Conservation (phyloP, 1,140 invertebrate species). For the Brachionus koreanus region DNA sequence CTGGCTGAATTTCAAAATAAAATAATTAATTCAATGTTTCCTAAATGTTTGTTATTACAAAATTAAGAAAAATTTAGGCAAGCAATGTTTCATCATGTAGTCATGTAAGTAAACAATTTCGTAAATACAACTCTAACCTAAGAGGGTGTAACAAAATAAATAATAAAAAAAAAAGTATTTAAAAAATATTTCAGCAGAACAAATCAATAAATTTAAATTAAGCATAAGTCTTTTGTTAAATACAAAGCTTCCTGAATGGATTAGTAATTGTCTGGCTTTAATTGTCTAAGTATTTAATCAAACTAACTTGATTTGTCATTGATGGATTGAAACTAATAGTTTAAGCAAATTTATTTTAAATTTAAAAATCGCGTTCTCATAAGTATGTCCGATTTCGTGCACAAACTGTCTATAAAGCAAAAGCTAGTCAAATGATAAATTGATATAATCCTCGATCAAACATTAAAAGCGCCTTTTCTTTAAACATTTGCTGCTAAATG, state of each 20-base stretch:
- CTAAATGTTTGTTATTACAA: neutral
- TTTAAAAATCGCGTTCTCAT: neutral
- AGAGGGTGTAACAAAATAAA: neutral
- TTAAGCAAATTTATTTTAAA: neutral
- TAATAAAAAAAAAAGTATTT: neutral
- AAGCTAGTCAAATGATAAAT: neutral
- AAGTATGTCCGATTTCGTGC: neutral
- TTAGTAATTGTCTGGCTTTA: neutral
- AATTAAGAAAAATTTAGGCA: neutral
- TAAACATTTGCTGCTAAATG: neutral
- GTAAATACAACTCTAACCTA: neutral
- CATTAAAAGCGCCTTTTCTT: neutral
- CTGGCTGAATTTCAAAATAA: neutral
- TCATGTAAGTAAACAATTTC: neutral
- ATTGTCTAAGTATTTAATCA: neutral
- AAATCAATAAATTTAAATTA: neutral
- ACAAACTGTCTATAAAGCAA: neutral
- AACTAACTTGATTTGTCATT: neutral
- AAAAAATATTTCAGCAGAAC: neutral
- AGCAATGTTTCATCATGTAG: neutral
- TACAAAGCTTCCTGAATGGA: neutral
- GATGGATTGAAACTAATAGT: neutral
- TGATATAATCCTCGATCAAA: neutral
- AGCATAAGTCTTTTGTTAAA: neutral
- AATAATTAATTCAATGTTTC: neutral